phyloP scores from a whole-genome alignment of 1,140 invertebrate species.

The Mizuhopecten yessoensis region DNA sequence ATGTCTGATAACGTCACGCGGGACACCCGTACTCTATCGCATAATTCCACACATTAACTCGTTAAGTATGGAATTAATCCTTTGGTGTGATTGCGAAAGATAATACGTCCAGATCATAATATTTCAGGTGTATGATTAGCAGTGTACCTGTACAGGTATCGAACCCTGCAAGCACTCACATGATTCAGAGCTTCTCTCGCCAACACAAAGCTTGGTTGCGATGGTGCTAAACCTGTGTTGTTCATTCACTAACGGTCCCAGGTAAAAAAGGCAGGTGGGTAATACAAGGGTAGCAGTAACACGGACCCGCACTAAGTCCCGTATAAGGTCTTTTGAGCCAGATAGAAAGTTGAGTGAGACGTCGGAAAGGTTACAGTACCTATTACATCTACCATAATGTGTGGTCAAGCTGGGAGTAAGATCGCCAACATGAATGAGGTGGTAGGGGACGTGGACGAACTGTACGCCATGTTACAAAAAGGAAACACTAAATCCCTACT shows the following conservation, averaged over 20 bases:
- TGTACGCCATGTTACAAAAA: conserved; percentile 62
- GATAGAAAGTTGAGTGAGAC: background rate
- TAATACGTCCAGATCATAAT: background rate
- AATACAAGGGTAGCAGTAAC: background rate
- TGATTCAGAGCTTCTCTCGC: background rate
- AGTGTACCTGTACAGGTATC: background rate
- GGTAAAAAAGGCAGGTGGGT: background rate
- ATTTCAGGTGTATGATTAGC: background rate
- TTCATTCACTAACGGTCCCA: background rate
- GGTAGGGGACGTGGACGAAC: conserved; percentile 41
- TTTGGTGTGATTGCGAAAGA: background rate
- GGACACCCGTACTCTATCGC: background rate
- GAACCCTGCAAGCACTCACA: conserved; percentile 26
- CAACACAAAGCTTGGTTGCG: conserved; percentile 5
- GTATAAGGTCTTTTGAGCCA: background rate
- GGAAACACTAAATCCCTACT: conserved; percentile 69
- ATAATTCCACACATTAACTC: background rate
- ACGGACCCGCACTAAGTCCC: background rate
- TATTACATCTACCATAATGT: background rate
- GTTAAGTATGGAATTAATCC: background rate
- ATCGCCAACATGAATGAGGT: background rate
- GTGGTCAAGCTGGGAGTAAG: background rate
- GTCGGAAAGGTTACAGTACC: background rate
- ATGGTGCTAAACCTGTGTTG: conserved; percentile 37
- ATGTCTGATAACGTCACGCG: background rate